A percentile compares a stretch with the other conserved stretches of the same genome.
phyloP scores from a whole-genome alignment of 2,888 invertebrate species.

The Hecatera dysodea region DNA sequence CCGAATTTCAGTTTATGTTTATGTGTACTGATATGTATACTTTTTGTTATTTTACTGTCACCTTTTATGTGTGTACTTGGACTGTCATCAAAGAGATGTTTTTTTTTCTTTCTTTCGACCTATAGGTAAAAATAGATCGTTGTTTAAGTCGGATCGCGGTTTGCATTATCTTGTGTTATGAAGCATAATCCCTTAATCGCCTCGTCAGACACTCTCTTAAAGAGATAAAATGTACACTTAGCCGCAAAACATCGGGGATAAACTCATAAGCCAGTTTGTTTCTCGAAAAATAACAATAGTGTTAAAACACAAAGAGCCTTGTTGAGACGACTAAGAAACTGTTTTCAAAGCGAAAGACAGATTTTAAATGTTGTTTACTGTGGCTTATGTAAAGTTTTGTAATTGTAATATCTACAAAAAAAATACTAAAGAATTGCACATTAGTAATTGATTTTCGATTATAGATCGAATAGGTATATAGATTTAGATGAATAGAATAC shows the following conservation, averaged over 20 bases:
- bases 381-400: background rate
- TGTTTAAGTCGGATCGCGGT: background rate
- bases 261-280: conserved; percentile 28
- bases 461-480: background rate
- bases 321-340: background rate
- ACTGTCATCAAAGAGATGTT: too few relatives aligned
- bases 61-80: too few relatives aligned
- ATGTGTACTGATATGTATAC: too few relatives aligned
- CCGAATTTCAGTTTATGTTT: too few relatives aligned
- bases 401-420: background rate
- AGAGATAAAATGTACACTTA: conserved; percentile 31
- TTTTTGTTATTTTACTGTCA: too few relatives aligned
- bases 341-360: background rate
- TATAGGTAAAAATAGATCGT: background rate
- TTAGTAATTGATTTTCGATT: background rate
- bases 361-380: conserved; percentile 15
- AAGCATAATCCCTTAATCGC: conserved; percentile 27
- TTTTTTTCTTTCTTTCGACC: too few relatives aligned
- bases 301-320: background rate
- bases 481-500: background rate
- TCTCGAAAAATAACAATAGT: conserved; percentile 24
- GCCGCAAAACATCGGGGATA: conserved; percentile 28
- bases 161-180: conserved; percentile 2
- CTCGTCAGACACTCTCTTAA: conserved; percentile 16
- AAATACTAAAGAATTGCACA: too few relatives aligned